Percentiles rank a stretch among this genome's conserved stretches.
phyloP scores from a whole-genome alignment of 2,113 vertebrate species.

The Peromyscus maniculatus region DNA sequence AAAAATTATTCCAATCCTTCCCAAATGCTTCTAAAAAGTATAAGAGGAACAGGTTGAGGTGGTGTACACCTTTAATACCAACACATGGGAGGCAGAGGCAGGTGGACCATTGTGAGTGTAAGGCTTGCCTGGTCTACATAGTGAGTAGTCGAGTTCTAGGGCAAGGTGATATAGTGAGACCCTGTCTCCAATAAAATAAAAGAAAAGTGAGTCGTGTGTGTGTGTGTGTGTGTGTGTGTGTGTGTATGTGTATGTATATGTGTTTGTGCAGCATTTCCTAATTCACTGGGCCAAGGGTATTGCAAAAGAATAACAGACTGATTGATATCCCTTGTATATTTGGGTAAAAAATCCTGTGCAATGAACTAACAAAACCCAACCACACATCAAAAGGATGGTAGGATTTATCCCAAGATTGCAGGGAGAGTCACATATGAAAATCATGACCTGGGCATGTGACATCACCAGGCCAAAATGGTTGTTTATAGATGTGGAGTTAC shows the following conservation, averaged over 20 bases:
- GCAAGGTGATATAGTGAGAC: neutral
- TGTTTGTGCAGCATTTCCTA: neutral
- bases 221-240: too few relatives aligned
- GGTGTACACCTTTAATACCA: neutral
- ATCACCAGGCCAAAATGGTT: neutral
- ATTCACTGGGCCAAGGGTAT: neutral
- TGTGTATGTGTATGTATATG: too few relatives aligned
- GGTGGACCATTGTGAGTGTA: neutral
- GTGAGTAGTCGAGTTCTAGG: neutral
- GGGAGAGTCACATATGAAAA: neutral
- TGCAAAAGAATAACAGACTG: slow-evolving; percentile 1
- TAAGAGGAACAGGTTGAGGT: neutral
- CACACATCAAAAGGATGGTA: neutral
- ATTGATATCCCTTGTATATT: neutral
- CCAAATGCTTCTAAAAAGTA: neutral
- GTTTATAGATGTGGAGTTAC: neutral
- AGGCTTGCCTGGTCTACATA: neutral
- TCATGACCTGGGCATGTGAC: neutral
- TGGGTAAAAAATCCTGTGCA: neutral
- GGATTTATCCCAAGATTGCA: neutral
- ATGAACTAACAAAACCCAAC: neutral
- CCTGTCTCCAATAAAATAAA: neutral
- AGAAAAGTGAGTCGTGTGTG: too few relatives aligned
- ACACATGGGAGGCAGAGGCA: neutral
- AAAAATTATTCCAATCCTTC: neutral